phyloP scores from a whole-genome alignment of 2,888 invertebrate species.

The Podabrus alpinus region DNA sequence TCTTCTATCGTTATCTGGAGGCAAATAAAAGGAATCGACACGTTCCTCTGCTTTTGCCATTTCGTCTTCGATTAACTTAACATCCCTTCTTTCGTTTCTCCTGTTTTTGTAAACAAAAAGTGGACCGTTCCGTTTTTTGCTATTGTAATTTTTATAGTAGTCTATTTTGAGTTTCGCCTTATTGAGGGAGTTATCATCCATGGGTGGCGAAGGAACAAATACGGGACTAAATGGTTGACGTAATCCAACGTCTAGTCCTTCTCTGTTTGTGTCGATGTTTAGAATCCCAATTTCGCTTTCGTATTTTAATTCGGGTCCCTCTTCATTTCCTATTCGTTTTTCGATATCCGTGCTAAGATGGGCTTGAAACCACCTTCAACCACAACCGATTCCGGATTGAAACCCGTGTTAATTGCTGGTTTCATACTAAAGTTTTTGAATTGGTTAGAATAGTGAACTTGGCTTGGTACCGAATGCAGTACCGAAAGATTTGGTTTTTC shows the following conservation, averaged over 20 bases:
- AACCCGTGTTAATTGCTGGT: constrained; percentile 74
- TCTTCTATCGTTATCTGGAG: constrained; percentile 64
- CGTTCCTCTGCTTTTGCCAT: constrained; percentile 74
- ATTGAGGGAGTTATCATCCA: constrained; percentile 59
- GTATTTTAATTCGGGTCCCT: constrained; percentile 50
- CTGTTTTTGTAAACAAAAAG: constrained; percentile 29
- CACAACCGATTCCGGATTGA: constrained; percentile 79
- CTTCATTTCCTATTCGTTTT: constrained; percentile 56
- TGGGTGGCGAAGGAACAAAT: constrained; percentile 79
- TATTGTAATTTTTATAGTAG: constrained; percentile 44
- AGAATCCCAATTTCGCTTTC: constrained; percentile 58
- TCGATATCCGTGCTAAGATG: constrained; percentile 65
- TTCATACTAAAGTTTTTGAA: constrained; percentile 45
- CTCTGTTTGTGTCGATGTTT: constrained; percentile 54
- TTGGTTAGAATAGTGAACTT: constrained; percentile 22
- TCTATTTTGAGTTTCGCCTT: constrained; percentile 36
- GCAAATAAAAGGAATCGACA: constrained; percentile 73
- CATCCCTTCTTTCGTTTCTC: constrained; percentile 23
- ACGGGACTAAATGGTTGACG: constrained; percentile 77
- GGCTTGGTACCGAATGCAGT: constrained; percentile 16
- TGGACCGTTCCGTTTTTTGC: constrained; percentile 36
- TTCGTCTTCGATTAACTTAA: constrained; percentile 43
- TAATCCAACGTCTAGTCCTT: constrained; percentile 57
- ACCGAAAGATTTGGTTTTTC: constrained; percentile 24
- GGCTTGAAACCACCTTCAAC: constrained; percentile 86